Conservation (phyloP, 2,797 vertebrate genomes). For the Coregonus sp. region DNA sequence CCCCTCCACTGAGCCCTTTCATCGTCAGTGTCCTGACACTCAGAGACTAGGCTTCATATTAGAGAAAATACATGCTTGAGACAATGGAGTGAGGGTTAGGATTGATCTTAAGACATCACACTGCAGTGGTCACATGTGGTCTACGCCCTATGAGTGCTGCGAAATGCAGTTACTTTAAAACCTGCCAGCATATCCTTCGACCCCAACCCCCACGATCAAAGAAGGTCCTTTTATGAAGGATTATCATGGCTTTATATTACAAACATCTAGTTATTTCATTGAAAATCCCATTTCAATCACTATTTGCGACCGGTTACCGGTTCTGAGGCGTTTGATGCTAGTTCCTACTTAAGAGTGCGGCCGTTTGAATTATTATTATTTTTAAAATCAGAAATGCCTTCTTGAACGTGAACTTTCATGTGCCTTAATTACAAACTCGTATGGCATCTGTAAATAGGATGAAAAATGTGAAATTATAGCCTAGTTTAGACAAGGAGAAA, state of each 20-base stretch:
- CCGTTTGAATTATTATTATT: conserved; percentile 4
- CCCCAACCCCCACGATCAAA: neutral
- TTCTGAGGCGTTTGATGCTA: too few relatives aligned
- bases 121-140: neutral
- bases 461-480: too few relatives aligned
- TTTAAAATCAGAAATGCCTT: neutral
- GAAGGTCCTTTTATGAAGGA: neutral
- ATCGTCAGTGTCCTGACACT: conserved; percentile 46
- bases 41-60: neutral
- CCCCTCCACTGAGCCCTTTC: conserved; percentile 69
- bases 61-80: neutral
- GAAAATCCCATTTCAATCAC: too few relatives aligned
- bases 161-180: neutral
- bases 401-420: too few relatives aligned
- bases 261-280: too few relatives aligned
- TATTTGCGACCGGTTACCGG: too few relatives aligned
- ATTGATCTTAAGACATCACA: neutral
- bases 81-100: neutral
- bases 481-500: too few relatives aligned
- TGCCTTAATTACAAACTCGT: too few relatives aligned
- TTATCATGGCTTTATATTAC: neutral
- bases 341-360: too few relatives aligned
- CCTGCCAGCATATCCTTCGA: neutral
- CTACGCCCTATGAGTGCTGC: neutral
- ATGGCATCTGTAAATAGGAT: too few relatives aligned